phyloP scores from a whole-genome alignment of 2,797 vertebrate species.

The Schizopygopsis malacanthus region DNA sequence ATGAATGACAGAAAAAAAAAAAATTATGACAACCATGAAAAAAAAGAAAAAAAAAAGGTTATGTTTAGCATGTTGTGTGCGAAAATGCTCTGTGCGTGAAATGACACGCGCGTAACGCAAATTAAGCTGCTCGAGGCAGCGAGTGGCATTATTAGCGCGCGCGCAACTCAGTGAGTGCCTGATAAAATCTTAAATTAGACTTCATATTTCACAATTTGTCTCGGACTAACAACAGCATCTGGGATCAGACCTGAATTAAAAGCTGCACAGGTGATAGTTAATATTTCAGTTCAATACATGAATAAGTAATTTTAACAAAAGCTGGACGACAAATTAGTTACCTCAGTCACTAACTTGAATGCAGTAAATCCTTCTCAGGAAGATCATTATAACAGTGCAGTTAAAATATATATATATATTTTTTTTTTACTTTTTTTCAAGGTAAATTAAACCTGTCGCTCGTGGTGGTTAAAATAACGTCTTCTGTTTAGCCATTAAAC shows the following conservation, averaged over 20 bases:
- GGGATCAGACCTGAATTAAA: background rate
- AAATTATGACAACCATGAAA: background rate
- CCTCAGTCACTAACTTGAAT: no score
- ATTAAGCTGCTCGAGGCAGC: constrained; percentile 17
- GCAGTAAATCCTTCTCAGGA: background rate
- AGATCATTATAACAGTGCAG: background rate
- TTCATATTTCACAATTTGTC: background rate
- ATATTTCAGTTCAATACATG: background rate
- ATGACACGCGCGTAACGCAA: background rate
- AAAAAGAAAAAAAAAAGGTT: background rate
- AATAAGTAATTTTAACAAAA: background rate
- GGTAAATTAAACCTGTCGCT: background rate
- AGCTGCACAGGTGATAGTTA: background rate
- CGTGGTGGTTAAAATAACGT: background rate
- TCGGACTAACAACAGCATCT: background rate
- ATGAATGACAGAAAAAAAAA: background rate
- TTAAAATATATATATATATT: background rate
- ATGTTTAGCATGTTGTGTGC: background rate
- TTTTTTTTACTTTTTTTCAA: background rate
- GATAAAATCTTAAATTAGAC: constrained; percentile 24
- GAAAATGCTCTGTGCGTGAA: background rate
- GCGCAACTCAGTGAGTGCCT: background rate
- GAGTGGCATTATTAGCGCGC: constrained; percentile 20
- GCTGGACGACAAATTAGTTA: background rate
- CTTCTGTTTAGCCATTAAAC: background rate